Evolutionary conservation across 2,113 vertebrate genomes (phyloP).

Genomic region (Gnathonemus longibarbis): DNA sequence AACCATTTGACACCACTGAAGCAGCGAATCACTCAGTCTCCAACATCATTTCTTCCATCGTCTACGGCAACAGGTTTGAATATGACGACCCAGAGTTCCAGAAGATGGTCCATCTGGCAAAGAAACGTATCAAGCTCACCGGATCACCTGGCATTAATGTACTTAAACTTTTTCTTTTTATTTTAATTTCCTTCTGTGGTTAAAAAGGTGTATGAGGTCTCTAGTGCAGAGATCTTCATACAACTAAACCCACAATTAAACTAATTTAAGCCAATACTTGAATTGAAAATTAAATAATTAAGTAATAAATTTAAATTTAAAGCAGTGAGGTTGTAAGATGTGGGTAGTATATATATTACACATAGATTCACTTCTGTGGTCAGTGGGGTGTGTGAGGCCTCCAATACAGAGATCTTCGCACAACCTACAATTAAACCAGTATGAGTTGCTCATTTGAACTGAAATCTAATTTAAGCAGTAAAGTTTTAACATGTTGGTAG

Average conservation of each 20-base stretch:
- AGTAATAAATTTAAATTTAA: too few relatives aligned
- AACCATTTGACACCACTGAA: conserved; percentile 45
- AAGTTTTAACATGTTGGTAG: too few relatives aligned
- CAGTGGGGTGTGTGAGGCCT: too few relatives aligned
- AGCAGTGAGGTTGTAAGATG: too few relatives aligned
- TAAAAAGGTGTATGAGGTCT: neutral
- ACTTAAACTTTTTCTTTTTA: neutral
- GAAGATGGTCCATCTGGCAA: conserved; percentile 40
- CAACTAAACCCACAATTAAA: neutral
- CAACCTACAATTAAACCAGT: too few relatives aligned
- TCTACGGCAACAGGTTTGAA: conserved; percentile 61
- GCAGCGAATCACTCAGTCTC: conserved; percentile 48
- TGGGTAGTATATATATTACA: too few relatives aligned
- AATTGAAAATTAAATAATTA: too few relatives aligned
- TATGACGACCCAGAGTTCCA: conserved; percentile 47
- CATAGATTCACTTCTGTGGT: too few relatives aligned
- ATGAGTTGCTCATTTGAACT: too few relatives aligned
- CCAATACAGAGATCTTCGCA: too few relatives aligned
- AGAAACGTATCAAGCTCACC: conserved; percentile 25
- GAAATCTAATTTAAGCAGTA: too few relatives aligned
- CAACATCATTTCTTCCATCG: conserved; percentile 55
- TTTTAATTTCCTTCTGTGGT: neutral
- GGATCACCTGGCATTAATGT: conserved; percentile 47
- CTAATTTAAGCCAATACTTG: too few relatives aligned
- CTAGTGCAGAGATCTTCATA: neutral